Evolutionary conservation across 2,113 vertebrate genomes (phyloP).

Genomic region (Dasyprocta punctata): DNA sequence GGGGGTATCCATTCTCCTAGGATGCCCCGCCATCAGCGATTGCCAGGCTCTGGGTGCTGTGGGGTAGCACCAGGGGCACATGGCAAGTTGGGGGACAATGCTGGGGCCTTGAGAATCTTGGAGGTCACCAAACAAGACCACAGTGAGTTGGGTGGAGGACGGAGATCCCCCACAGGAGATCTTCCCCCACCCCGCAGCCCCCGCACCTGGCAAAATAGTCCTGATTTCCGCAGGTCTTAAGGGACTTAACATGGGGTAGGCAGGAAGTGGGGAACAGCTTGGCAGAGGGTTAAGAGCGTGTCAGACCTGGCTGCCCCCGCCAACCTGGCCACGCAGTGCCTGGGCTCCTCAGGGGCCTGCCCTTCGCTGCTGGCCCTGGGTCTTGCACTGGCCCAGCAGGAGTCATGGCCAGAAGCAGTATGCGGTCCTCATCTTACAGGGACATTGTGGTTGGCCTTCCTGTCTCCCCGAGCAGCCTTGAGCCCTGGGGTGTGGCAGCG

Average conservation of each 20-base stretch:
- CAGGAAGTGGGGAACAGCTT: not conserved
- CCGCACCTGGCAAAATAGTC: not conserved
- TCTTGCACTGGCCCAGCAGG: not conserved
- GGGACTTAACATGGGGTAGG: not conserved
- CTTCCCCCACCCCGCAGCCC: no score
- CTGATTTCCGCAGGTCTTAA: no score
- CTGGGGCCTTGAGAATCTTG: not conserved
- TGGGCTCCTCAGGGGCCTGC: not conserved
- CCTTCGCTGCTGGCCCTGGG: not conserved
- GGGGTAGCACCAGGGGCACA: not conserved
- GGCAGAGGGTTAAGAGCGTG: not conserved
- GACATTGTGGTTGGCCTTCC: no score
- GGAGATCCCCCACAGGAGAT: not conserved
- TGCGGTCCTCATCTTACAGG: no score
- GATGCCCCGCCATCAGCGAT: not conserved
- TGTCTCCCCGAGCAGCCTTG: not conserved
- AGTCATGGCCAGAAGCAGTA: not conserved
- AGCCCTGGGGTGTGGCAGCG: rapidly evolving
- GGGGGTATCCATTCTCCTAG: no score
- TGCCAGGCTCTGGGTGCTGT: not conserved
- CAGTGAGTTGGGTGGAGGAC: not conserved
- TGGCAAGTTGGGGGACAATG: not conserved
- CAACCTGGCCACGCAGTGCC: not conserved
- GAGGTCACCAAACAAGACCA: not conserved
- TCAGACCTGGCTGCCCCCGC: not conserved